Conservation (phyloP, 2,113 vertebrate genomes). For the Carettochelys insculpta region DNA sequence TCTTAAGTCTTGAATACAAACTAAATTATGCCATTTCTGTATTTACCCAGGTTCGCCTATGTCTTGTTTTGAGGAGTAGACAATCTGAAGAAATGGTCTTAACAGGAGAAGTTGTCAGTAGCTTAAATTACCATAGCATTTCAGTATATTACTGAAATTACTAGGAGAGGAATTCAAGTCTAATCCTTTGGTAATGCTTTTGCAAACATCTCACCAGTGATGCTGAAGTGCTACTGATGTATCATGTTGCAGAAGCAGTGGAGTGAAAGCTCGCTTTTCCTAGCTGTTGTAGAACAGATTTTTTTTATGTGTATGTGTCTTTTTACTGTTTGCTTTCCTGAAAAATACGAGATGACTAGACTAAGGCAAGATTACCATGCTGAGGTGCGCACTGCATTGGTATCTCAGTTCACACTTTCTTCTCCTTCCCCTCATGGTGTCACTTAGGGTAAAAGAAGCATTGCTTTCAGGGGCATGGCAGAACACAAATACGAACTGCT, state of each 20-base stretch:
- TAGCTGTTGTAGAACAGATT: neutral
- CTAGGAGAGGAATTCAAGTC: neutral
- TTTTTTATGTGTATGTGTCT: no score
- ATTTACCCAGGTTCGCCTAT: conserved; percentile 48
- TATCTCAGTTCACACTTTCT: neutral
- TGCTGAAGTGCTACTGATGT: neutral
- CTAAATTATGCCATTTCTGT: conserved; percentile 55
- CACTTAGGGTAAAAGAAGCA: neutral
- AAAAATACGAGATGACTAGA: neutral
- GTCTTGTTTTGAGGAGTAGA: conserved; percentile 50
- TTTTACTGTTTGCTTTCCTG: neutral
- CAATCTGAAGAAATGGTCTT: conserved; percentile 54
- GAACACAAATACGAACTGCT: fast-evolving
- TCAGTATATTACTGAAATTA: conserved; percentile 20
- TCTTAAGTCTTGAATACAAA: conserved; percentile 48
- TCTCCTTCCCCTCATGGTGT: neutral
- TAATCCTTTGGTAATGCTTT: conserved; percentile 32
- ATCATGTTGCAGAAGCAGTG: neutral
- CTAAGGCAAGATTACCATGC: neutral
- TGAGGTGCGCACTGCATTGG: neutral
- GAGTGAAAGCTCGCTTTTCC: neutral
- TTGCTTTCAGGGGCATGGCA: neutral
- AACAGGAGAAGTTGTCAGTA: conserved; percentile 49
- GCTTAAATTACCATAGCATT: conserved; percentile 28
- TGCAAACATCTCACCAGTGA: neutral